phyloP scores from a whole-genome alignment of 2,888 invertebrate species.

The Maniola hyperantus region DNA sequence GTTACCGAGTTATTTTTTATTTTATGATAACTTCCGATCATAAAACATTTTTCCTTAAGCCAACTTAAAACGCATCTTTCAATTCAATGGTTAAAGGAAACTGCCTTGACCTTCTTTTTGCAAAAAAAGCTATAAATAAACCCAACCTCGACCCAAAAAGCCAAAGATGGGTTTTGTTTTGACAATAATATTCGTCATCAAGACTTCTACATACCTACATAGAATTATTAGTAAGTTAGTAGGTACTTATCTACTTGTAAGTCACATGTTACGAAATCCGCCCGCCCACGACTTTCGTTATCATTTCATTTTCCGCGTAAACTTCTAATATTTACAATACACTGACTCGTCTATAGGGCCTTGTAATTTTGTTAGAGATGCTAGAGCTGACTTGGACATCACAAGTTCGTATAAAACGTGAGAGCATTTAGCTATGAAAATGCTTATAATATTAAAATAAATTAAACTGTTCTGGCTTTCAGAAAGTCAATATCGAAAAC shows the following conservation, averaged over 20 bases:
- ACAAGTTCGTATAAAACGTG: neutral
- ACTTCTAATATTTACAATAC: neutral
- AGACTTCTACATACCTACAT: neutral
- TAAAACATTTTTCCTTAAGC: neutral
- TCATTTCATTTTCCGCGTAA: slow-evolving; percentile 6
- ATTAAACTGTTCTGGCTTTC: too few relatives aligned
- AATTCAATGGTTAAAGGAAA: slow-evolving; percentile 22
- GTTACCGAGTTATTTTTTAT: too few relatives aligned
- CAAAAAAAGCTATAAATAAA: slow-evolving; percentile 15
- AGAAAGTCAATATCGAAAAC: too few relatives aligned
- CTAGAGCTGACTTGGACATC: neutral
- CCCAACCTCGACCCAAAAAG: slow-evolving; percentile 20
- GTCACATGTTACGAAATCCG: slow-evolving; percentile 6
- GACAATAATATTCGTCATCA: neutral
- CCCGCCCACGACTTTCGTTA: slow-evolving; percentile 27
- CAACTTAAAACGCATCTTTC: neutral
- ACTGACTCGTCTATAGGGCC: neutral
- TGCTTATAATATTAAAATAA: too few relatives aligned
- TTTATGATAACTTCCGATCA: too few relatives aligned
- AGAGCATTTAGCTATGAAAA: too few relatives aligned
- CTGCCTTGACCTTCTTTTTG: slow-evolving; percentile 27
- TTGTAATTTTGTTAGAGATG: neutral
- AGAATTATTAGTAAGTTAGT: neutral
- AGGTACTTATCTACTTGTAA: neutral
- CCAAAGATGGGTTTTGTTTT: slow-evolving; percentile 13